Evolutionary conservation across 2,797 vertebrate genomes (phyloP).

Genomic region (Onychomys torridus): DNA sequence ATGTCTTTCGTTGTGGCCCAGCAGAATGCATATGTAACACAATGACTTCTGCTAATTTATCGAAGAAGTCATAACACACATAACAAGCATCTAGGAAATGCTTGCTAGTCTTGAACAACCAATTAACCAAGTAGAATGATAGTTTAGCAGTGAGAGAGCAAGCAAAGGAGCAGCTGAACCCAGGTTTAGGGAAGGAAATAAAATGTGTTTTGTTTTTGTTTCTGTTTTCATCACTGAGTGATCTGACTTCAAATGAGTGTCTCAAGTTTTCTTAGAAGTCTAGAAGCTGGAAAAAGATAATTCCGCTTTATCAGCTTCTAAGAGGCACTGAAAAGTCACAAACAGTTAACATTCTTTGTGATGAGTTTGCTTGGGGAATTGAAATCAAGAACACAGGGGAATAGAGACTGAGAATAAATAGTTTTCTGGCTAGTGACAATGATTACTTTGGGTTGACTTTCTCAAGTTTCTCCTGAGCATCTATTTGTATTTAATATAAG

Average conservation of each 20-base stretch:
- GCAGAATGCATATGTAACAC: not conserved
- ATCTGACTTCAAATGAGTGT: not conserved
- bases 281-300: not conserved
- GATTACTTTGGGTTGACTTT: constrained; percentile 18
- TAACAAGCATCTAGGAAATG: not conserved
- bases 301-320: not conserved
- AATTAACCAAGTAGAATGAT: not conserved
- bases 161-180: not conserved
- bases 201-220: constrained; percentile 5
- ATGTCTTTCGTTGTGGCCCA: not conserved
- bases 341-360: not conserved
- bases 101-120: not conserved
- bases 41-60: not conserved
- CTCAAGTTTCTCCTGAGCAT: not conserved
- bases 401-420: not conserved
- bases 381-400: not conserved
- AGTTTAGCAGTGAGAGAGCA: not conserved
- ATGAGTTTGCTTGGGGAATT: not conserved
- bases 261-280: constrained; percentile 1
- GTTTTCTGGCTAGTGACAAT: not conserved
- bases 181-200: not conserved
- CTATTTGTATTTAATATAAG: not conserved
- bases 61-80: not conserved
- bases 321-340: not conserved
- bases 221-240: no score